These are phyloP conservation scores for Spodoptera exigua DNA, from an alignment of 2,888 invertebrate genomes.

Conservation along the genomic window DNA sequence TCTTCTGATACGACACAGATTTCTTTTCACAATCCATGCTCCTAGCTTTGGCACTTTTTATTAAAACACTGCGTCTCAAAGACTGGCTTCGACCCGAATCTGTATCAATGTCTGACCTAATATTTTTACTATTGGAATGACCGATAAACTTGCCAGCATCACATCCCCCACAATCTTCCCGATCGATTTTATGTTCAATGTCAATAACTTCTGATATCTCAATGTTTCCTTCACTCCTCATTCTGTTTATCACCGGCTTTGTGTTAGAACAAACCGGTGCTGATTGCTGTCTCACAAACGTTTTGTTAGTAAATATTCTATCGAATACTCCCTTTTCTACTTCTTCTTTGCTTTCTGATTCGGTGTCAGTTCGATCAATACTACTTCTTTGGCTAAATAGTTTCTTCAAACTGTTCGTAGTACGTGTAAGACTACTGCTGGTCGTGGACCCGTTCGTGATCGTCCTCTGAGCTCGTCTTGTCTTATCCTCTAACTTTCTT, in stretches of 20 bases:
- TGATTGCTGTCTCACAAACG: constrained; percentile 82
- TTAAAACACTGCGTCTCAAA: constrained; percentile 85
- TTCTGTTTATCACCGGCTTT: constrained; percentile 76
- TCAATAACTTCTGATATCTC: constrained; percentile 66
- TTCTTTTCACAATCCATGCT: constrained; percentile 80
- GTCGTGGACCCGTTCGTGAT: constrained; percentile 90
- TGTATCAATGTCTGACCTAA: constrained; percentile 71
- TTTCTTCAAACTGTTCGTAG: constrained; percentile 89
- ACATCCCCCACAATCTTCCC: constrained; percentile 46
- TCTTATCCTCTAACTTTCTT: constrained; percentile 78
- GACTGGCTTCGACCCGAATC: constrained; percentile 77
- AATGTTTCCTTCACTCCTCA: constrained; percentile 81
- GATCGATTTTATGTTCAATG: constrained; percentile 64
- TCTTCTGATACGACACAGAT: constrained; percentile 76
- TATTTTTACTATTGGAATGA: constrained; percentile 81
- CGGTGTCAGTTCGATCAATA: constrained; percentile 79
- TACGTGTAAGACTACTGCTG: constrained; percentile 90
- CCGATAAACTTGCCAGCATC: constrained; percentile 69
- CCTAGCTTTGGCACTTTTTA: constrained; percentile 83
- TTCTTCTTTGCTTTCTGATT: constrained; percentile 74
- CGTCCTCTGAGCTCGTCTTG: constrained; percentile 84
- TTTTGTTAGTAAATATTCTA: constrained; percentile 76
- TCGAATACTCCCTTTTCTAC: constrained; percentile 73
- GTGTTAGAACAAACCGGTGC: constrained; percentile 77
- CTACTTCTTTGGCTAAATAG: constrained; percentile 83